Evolutionary conservation across 1,140 invertebrate genomes (phyloP), one percentile per base, ranked within the genome.

Genomic region (Megathymus violae): DNA sequence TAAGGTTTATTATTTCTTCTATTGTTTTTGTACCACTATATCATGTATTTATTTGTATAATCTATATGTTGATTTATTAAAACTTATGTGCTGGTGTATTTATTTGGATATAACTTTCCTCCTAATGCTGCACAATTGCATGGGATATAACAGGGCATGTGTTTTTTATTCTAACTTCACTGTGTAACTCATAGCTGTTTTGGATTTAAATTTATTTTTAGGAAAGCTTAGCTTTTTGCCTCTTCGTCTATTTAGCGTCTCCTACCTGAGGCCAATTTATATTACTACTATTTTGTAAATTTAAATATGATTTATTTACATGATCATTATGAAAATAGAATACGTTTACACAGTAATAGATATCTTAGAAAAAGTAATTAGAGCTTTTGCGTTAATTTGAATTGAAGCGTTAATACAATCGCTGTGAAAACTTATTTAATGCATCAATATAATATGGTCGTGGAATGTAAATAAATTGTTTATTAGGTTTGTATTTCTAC

Each of bases 101-200:
- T 52, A 52, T 52, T 13, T 19, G 10, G 4, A 34, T 52, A 38
- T 52, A 52, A 52, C 22, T 64, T 56, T 59, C 16, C 47, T 36
- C 60, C 63, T 41, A 48, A 66, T 22, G 66, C 70, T 72, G 70
- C 70, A 69, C 62, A 38, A 50, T 50, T 72, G 70, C 70, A 72
- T 72, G 70, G 70, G 69, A 60, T 50, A 31, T 36, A 66, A 47
- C 62, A 72, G 66, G 70, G 66, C 66, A 72, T 72, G 70, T 48
- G 50, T 34, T 52, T 72, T 61, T 27, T 34, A 63, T 48, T 51
- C 54, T 69, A 69, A 60, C 31, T 19, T 34, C 50, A 60, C 54
- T 63, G 62, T 36, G 15, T 38, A 13, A 1, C 27, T 4, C 7
- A 58, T 15, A 34, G 27, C 46, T 31, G 27, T 4, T 31, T 4